Evolutionary conservation across 2,888 invertebrate genomes (phyloP), one percentile per base, ranked within the genome.

Genomic region (Malthinus seriepunctatus): DNA sequence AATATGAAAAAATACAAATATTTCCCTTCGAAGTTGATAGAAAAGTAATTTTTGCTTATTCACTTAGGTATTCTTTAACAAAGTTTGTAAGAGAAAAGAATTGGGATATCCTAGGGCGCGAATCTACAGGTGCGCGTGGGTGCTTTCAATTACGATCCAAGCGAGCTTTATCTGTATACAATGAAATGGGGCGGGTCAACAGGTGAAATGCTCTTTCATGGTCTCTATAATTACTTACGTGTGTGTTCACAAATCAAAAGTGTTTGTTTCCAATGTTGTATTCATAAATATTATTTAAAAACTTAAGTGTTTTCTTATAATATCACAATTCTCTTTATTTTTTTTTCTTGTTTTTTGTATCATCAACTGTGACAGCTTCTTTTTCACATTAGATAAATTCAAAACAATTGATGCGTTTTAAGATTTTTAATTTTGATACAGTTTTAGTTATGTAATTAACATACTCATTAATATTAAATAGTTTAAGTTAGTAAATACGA

Each of bases 141-240:
- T 66, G 70, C 68, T 69, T 70, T 70, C 70, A 70, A 70, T 70
- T 70, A 70, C 64, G 59, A 60, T 60, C 62, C 62, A 59, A 60
- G 61, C 66, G 66, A 68, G 55, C 48, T 56, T 38, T 60, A 60
- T 65, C 65, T 64, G 64, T 67, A 67, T 65, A 69, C 69, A 69
- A 67, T 67, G 63, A 59, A 62, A 66, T 64, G 63, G 69, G 69
- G 69, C 65, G 69, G 69, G 69, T 67, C 69, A 69, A 67, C 69
- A 69, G 69, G 69, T 69, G 69, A 69, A 69, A 66, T 67, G 65
- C 63, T 67, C 62, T 65, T 62, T 56, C 63, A 63, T 66, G 67
- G 64, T 64, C 64, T 65, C 67, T 67, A 66, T 69, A 69, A 69
- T 69, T 69, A 69, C 63, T 63, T 65, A 64, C 56, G 64, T 65